A percentile compares a stretch with the other conserved stretches of the same genome.
These are phyloP conservation scores for Uloborus diversus DNA, from an alignment of 1,140 invertebrate species.

Conservation along the genomic window DNA sequence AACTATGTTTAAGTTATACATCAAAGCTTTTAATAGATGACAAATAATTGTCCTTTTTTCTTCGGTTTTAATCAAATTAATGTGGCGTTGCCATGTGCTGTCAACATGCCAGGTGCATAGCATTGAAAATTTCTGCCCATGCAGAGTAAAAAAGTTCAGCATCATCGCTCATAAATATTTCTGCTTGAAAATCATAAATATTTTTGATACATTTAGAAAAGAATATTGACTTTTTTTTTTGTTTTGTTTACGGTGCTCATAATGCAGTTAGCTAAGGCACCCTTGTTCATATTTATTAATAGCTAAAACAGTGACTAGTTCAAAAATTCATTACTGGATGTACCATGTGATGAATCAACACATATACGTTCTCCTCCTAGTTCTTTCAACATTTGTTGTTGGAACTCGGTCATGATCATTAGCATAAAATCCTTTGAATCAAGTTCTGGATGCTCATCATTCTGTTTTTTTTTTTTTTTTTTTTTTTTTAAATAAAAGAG, in stretches of 20 bases:
- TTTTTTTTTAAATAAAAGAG: too few relatives aligned
- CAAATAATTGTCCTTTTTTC: background rate
- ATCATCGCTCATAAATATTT: too few relatives aligned
- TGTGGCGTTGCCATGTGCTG: background rate
- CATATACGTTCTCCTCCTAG: constrained; percentile 17
- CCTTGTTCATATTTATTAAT: constrained; percentile 29
- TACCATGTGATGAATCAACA: constrained; percentile 37
- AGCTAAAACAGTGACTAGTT: constrained; percentile 15
- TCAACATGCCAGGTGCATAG: constrained; percentile 7
- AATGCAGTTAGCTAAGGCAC: background rate
- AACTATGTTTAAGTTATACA: background rate
- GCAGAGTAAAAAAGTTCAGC: too few relatives aligned
- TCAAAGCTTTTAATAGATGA: constrained; percentile 2
- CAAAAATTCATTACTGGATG: constrained; percentile 17
- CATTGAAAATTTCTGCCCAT: constrained; percentile 35
- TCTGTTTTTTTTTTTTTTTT: too few relatives aligned
- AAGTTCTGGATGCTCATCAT: background rate
- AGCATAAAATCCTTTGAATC: constrained; percentile 10
- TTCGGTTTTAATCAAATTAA: background rate
- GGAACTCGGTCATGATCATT: background rate
- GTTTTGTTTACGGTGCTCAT: background rate
- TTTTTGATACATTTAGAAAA: too few relatives aligned
- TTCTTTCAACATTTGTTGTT: constrained; percentile 3
- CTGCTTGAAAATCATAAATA: too few relatives aligned
- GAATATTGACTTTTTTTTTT: background rate